These are phyloP conservation scores for Python bivittatus DNA, from an alignment of 2,113 vertebrate species.

Conservation along the genomic window DNA sequence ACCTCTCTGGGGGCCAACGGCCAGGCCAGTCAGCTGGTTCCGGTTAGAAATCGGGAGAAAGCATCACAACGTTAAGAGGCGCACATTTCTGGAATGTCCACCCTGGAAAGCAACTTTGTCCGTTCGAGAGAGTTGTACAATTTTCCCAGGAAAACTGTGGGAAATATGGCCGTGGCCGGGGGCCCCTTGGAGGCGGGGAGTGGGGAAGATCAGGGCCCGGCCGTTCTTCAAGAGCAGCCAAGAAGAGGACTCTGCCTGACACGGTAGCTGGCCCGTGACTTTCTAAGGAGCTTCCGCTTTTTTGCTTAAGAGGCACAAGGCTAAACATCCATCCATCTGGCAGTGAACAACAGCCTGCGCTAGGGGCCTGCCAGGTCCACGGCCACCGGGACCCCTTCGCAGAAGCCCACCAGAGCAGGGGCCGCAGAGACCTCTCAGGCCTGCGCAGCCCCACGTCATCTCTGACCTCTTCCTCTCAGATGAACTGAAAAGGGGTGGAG, in stretches of 20 bases:
- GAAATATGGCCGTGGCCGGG: too few species aligned
- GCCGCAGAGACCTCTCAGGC: not conserved
- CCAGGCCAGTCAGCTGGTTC: not conserved
- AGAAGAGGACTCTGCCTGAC: not conserved
- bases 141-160: not conserved
- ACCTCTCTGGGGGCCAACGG: not conserved
- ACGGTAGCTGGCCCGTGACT: not conserved
- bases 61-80: too few species aligned
- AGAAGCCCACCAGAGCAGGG: not conserved
- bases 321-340: not conserved
- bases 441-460: not conserved
- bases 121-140: not conserved
- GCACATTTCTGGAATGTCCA: too few species aligned
- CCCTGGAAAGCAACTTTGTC: not conserved
- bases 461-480: not conserved
- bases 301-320: not conserved
- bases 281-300: not conserved
- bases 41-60: not conserved
- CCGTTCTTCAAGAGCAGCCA: not conserved
- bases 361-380: not conserved
- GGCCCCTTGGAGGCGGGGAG: fast-evolving
- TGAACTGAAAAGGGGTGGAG: not conserved
- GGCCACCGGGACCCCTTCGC: not conserved
- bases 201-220: not conserved
- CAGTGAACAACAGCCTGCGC: not conserved